Percentiles rank a stretch among this genome's conserved stretches.
Evolutionary conservation across 2,888 invertebrate species (phyloP).

Genomic region (Phymatocera aterrima): DNA sequence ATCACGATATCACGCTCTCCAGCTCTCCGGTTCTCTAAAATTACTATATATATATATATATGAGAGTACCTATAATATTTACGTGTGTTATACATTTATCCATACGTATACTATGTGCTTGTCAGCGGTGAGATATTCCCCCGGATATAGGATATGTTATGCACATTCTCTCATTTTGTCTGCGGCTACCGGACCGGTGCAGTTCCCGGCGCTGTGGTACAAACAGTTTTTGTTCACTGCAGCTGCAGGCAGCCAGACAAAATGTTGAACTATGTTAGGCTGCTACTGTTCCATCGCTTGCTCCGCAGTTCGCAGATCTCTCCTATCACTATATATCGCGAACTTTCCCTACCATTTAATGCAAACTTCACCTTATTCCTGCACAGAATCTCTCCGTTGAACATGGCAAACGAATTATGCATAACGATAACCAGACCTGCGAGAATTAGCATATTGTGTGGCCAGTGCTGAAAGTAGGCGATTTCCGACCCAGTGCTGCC

Average conservation of each 20-base stretch:
- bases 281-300: neutral
- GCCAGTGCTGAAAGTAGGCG: too few relatives aligned
- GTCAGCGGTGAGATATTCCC: conserved; percentile 9
- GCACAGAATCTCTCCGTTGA: too few relatives aligned
- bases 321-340: neutral
- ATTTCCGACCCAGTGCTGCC: too few relatives aligned
- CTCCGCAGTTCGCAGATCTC: neutral
- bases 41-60: neutral
- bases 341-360: conserved; percentile 15
- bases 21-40: too few relatives aligned
- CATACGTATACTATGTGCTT: neutral
- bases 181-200: neutral
- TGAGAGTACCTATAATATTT: too few relatives aligned
- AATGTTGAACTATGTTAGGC: neutral
- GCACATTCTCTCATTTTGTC: conserved; percentile 20
- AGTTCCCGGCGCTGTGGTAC: too few relatives aligned
- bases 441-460: neutral
- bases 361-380: neutral
- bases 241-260: conserved; percentile 15
- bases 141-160: neutral
- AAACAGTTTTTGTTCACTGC: conserved; percentile 23
- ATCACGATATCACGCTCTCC: too few relatives aligned
- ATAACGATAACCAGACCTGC: neutral
- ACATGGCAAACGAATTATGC: neutral
- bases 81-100: neutral